These are phyloP conservation scores for Phylloscopus whistleri DNA, from an alignment of 2,113 vertebrate genomes.

Conservation along the genomic window DNA sequence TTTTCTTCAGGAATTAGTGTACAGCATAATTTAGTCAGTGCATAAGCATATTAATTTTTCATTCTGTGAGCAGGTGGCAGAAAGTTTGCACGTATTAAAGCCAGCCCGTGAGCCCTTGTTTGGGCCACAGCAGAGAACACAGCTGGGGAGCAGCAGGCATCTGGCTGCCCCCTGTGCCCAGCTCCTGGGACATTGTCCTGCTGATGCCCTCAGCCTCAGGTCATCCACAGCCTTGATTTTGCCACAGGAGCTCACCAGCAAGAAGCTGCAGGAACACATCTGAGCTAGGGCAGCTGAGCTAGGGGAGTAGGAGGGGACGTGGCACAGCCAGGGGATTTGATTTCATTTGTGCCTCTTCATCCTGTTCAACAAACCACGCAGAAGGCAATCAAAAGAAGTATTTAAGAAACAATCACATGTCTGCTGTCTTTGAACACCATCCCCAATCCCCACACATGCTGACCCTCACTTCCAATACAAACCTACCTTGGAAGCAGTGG, in stretches of 20 bases:
- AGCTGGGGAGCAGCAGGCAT: background rate
- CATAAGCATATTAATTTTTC: slow-evolving; percentile 56
- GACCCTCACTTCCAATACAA: background rate
- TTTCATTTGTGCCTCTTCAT: background rate
- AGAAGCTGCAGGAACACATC: background rate
- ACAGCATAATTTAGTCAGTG: slow-evolving; percentile 38
- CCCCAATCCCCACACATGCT: rapidly evolving
- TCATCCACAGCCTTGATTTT: background rate
- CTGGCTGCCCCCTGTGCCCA: background rate
- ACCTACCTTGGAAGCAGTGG: background rate
- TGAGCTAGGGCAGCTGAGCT: background rate
- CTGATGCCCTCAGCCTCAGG: background rate
- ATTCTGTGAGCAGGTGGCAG: background rate
- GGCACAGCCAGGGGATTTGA: background rate
- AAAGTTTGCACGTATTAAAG: background rate
- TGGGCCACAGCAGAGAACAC: background rate
- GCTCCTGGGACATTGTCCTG: background rate
- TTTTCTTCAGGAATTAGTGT: slow-evolving; percentile 55
- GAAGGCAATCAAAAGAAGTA: background rate
- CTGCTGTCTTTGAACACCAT: background rate
- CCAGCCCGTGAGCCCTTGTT: background rate
- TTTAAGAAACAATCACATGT: rapidly evolving
- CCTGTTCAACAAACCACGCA: background rate
- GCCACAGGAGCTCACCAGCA: background rate
- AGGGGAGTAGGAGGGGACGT: background rate